These are phyloP conservation scores for Eulacestoma nigropectus DNA, from an alignment of 2,113 vertebrate genomes.

Conservation along the genomic window DNA sequence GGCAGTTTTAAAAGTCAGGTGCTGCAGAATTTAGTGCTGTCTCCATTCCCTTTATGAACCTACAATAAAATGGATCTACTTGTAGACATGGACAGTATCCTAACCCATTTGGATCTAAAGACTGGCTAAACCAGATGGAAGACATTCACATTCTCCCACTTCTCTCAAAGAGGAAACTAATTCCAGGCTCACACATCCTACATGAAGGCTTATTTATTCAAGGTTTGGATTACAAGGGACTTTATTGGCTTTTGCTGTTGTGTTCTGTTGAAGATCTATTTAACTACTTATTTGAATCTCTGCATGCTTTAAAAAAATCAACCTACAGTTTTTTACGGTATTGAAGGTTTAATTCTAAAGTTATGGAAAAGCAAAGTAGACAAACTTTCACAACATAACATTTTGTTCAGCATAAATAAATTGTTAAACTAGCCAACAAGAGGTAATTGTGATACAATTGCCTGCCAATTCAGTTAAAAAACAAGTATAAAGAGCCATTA, in stretches of 20 bases:
- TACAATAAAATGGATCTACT: background rate
- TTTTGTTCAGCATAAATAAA: background rate
- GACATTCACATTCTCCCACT: background rate
- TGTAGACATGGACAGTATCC: background rate
- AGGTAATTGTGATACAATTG: background rate
- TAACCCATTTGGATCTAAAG: background rate
- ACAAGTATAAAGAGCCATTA: background rate
- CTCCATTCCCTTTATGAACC: background rate
- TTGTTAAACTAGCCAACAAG: background rate
- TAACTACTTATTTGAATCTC: background rate
- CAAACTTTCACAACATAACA: background rate
- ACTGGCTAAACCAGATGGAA: background rate
- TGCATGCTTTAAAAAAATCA: background rate
- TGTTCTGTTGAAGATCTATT: background rate
- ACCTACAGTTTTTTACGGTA: background rate
- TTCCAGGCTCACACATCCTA: background rate
- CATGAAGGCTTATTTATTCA: background rate
- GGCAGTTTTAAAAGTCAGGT: background rate
- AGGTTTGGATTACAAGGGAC: background rate
- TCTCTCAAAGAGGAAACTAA: background rate
- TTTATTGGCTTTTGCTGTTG: background rate
- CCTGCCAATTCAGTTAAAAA: background rate
- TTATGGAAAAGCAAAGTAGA: background rate
- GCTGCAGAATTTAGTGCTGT: background rate
- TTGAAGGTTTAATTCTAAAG: background rate